Conservation (phyloP, 2,888 invertebrate species). For the Spodoptera exigua region DNA sequence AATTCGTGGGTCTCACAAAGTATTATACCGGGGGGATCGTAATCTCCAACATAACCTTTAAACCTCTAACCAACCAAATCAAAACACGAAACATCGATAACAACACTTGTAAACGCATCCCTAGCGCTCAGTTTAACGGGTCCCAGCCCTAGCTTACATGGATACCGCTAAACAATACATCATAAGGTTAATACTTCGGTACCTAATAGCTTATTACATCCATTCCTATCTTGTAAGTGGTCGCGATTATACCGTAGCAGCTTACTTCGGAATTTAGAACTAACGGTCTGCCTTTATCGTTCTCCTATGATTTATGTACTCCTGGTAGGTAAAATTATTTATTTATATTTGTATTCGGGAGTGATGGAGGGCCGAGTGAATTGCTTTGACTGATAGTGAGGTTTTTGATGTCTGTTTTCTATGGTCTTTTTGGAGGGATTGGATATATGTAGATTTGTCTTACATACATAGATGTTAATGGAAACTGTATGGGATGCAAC, state of each 20-base stretch:
- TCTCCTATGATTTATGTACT: constrained; percentile 63
- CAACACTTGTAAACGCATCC: constrained; percentile 57
- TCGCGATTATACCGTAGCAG: constrained; percentile 72
- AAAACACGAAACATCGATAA: constrained; percentile 51
- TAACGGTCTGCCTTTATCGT: constrained; percentile 72
- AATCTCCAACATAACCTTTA: too few relatives aligned
- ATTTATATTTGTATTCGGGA: constrained; percentile 48
- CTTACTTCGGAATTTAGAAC: constrained; percentile 71
- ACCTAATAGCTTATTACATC: constrained; percentile 72
- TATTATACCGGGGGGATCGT: too few relatives aligned
- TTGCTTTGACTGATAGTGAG: too few relatives aligned
- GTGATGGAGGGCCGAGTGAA: too few relatives aligned
- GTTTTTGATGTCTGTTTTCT: too few relatives aligned
- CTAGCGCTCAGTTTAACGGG: constrained; percentile 79
- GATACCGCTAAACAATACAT: constrained; percentile 87
- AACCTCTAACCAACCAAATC: neutral
- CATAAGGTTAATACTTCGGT: constrained; percentile 81
- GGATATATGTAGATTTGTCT: too few relatives aligned
- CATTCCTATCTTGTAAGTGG: constrained; percentile 65
- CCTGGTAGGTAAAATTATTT: constrained; percentile 66
- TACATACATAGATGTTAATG: too few relatives aligned
- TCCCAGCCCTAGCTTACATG: constrained; percentile 80
- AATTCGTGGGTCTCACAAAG: too few relatives aligned
- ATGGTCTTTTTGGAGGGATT: too few relatives aligned
- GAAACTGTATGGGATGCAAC: too few relatives aligned